These are phyloP conservation scores for Plestiodon gilberti DNA, from an alignment of 2,113 vertebrate genomes.

Conservation along the genomic window DNA sequence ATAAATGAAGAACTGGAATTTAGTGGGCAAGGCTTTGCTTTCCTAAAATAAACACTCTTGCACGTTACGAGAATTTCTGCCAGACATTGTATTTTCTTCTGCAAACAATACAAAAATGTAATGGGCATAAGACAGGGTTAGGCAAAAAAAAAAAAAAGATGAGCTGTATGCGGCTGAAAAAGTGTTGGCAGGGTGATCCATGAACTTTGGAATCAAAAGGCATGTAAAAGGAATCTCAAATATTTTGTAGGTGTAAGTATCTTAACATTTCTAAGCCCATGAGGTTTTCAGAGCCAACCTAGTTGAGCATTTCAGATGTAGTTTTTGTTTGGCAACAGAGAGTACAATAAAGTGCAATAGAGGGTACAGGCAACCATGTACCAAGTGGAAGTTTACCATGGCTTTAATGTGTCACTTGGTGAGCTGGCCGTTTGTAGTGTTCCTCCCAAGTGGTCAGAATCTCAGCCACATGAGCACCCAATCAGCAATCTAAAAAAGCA, in stretches of 20 bases:
- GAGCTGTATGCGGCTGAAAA: not conserved
- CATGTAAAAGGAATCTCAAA: not conserved
- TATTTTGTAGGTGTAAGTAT: not conserved
- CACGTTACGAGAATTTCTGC: conserved; percentile 36
- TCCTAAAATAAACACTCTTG: conserved; percentile 16
- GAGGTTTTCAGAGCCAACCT: not conserved
- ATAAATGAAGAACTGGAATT: conserved; percentile 58
- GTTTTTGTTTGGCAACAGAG: not conserved
- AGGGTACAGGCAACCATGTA: not conserved
- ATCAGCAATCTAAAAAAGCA: not conserved
- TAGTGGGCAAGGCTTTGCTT: conserved; percentile 36
- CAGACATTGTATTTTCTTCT: conserved; percentile 35
- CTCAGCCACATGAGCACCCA: not conserved
- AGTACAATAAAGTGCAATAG: not conserved
- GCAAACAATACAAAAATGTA: conserved; percentile 20
- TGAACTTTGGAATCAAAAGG: not conserved
- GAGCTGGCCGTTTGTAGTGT: not conserved
- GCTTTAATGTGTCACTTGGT: not conserved
- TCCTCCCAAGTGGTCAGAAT: not conserved
- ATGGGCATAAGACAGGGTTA: conserved; percentile 30
- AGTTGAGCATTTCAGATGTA: not conserved
- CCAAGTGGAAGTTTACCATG: not conserved
- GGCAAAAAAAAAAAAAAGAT: not conserved
- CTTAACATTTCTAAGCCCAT: not conserved
- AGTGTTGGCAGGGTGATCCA: not conserved